Conservation (phyloP, 2,113 vertebrate genomes). For the Anolis sagrei region DNA sequence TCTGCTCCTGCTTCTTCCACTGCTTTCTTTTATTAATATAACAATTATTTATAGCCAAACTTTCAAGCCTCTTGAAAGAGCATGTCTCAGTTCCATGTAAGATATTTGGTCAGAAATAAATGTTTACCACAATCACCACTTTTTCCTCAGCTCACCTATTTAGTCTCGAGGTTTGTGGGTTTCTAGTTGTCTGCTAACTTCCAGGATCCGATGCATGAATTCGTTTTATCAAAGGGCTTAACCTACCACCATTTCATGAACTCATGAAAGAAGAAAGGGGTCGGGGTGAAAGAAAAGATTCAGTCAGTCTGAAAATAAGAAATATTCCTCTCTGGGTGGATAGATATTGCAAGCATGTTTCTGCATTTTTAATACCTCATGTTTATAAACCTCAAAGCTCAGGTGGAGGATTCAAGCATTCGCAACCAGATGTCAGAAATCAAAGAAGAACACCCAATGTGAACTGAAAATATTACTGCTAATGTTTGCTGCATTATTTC, state of each 20-base stretch:
- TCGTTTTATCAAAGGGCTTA: slow-evolving; percentile 7
- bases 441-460: slow-evolving; percentile 58
- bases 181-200: slow-evolving; percentile 12
- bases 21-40: too few relatives aligned
- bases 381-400: slow-evolving; percentile 68
- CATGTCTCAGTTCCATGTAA: neutral
- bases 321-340: slow-evolving; percentile 66
- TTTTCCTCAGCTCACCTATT: slow-evolving; percentile 1
- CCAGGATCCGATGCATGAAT: neutral
- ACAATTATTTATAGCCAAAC: too few relatives aligned
- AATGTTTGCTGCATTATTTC: slow-evolving; percentile 40
- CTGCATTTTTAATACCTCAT: slow-evolving; percentile 69
- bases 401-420: slow-evolving; percentile 59
- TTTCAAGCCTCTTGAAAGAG: too few relatives aligned
- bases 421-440: slow-evolving; percentile 72
- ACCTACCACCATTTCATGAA: slow-evolving; percentile 2
- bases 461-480: slow-evolving; percentile 61
- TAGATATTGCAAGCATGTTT: slow-evolving; percentile 66
- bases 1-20: too few relatives aligned
- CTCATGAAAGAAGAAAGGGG: neutral
- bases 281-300: neutral
- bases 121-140: neutral
- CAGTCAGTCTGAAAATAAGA: neutral
- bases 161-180: neutral
- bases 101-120: slow-evolving; percentile 15